These are phyloP conservation scores for Emys orbicularis DNA, from an alignment of 2,797 vertebrate species.

Conservation along the genomic window DNA sequence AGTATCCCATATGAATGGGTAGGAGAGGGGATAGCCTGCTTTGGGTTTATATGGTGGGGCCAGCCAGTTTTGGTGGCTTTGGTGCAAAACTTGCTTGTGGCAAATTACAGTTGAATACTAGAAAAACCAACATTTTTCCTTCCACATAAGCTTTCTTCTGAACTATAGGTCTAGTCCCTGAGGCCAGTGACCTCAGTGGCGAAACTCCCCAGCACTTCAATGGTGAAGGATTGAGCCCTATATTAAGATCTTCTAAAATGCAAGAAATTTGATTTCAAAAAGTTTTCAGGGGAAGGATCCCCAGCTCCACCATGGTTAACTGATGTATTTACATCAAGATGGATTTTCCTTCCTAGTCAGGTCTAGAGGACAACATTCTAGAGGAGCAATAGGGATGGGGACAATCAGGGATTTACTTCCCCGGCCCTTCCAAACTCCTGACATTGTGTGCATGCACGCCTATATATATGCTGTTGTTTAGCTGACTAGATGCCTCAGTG, in stretches of 20 bases:
- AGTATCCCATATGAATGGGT: background rate
- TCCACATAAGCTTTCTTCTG: background rate
- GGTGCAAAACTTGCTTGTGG: background rate
- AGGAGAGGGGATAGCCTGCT: background rate
- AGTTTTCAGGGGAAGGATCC: background rate
- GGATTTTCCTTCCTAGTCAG: background rate
- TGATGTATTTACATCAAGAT: background rate
- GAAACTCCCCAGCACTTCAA: background rate
- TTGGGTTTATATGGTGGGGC: background rate
- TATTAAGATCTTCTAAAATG: background rate
- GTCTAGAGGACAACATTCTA: background rate
- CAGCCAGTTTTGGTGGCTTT: background rate
- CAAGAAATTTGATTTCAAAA: background rate
- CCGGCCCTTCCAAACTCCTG: background rate
- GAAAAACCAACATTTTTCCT: background rate
- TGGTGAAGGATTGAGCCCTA: background rate
- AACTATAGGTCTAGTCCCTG: too few species aligned
- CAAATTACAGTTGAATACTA: background rate
- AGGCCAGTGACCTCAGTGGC: background rate
- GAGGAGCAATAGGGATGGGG: background rate
- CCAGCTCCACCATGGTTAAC: background rate
- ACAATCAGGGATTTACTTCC: background rate
- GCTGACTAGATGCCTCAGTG: background rate
- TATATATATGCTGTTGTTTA: background rate
- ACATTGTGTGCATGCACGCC: background rate